Conservation (phyloP, 2,113 vertebrate genomes). For the Onychostruthus taczanowskii region DNA sequence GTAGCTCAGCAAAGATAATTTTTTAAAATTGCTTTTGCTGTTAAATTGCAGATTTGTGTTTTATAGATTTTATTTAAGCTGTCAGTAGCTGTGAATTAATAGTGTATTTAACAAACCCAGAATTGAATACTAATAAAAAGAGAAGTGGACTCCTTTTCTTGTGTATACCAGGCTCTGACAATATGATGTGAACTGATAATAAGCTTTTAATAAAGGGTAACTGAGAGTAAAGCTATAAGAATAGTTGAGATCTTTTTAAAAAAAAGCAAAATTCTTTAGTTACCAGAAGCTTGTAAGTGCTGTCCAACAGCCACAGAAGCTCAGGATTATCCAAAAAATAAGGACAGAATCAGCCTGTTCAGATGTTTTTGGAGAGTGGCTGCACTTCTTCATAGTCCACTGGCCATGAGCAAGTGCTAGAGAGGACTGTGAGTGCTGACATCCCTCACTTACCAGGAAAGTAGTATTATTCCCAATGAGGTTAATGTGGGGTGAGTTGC, state of each 20-base stretch:
- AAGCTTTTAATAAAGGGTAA: conserved; percentile 26
- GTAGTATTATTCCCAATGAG: neutral
- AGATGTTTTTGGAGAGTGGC: neutral
- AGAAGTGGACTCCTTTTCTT: neutral
- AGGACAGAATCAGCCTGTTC: neutral
- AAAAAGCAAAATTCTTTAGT: neutral
- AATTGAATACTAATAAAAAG: neutral
- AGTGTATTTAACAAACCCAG: neutral
- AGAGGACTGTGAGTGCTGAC: neutral
- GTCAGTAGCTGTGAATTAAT: neutral
- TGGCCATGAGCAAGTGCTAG: neutral
- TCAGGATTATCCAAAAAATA: neutral
- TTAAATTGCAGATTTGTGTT: neutral
- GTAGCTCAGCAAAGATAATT: neutral
- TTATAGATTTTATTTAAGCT: conserved; percentile 3
- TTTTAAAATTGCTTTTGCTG: neutral
- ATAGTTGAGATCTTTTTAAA: neutral
- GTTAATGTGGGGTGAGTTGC: neutral
- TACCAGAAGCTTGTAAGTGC: neutral
- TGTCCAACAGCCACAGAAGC: neutral
- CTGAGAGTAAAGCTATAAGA: neutral
- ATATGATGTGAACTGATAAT: neutral
- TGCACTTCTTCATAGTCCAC: neutral
- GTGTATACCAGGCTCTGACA: neutral
- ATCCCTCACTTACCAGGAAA: neutral